Evolutionary conservation across 2,797 vertebrate genomes (phyloP), one percentile per base, ranked within the genome.

Genomic region (Manis pentadactyla): DNA sequence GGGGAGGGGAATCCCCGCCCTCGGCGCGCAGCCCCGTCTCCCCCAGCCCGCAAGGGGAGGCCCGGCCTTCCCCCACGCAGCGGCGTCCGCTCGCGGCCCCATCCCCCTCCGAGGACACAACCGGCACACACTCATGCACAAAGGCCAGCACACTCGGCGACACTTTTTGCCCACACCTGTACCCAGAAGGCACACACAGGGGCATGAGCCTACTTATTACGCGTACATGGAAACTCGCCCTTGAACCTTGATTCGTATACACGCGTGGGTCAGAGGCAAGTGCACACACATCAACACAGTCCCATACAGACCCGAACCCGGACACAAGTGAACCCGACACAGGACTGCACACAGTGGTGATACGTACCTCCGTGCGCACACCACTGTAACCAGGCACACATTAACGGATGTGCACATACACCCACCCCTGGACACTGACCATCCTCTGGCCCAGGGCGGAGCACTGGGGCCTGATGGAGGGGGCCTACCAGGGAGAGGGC

Each of bases 1-100:
- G 87, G 55, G 46, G 85, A n/a, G 59, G 39, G 59, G 49, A 64
- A 63, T 90, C 87, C 84, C 91, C 90, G 73, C 89, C 88, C 66
- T 3, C 53, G 13, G 66, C 10, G 49, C 90, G 25, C 88, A 19
- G 77, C 78, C 85, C 39, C 73, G 13, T 89, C 75, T 74, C 27
- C 64, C 61, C 39, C 49, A 29, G 21, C 49, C 23, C n/a, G 42
- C 77, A 1, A 8, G 9, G 18, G 6, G 82, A 59, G 0, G 46
- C 82, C 2, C 27, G 14, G 14, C 86, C 37, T 74, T 39, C 29
- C 37, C 31, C 39, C 4, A 27, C 46, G 5, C 46, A 7, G 34
- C 10, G 0, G 64, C 14, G 14, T 51, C 78, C 2, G 9, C 49
- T 69, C 0, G 7, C 11, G 15, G 63, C 53, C 66, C 25, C 51